Evolutionary conservation across 2,797 vertebrate species (phyloP), one percentile per base, ranked within the genome.

Genomic region (Acanthis flammea): DNA sequence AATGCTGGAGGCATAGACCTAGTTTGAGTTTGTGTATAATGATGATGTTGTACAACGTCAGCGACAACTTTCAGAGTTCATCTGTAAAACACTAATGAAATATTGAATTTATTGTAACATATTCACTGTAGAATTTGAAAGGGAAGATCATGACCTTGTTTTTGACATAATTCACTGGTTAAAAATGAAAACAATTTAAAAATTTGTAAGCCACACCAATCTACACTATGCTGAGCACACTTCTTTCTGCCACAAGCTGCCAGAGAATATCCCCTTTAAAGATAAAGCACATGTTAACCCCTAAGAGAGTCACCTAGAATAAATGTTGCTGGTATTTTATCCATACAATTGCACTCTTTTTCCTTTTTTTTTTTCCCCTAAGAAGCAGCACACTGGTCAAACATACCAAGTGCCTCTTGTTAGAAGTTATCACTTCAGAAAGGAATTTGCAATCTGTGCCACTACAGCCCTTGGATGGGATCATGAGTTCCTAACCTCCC

Each of bases 391-490:
- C 44, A 35, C 78, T 94, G 70, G 85, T 94, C 65, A 95, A 94
- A 95, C 6, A 14, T 83, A 83, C 88, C 94, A 91, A 97, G 88
- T 95, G 80, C 61, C 12, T 95, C 96, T 96, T 54, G 60, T 97
- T 97, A 97, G 97, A 97, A 97, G 93, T 96, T 88, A 91, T 8
- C 41, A 70, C 94, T 97, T 96, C 86, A 95, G 91, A 97, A 96
- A 96, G 2, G 72, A 94, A 97, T 97, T 97, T 97, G 93, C 97
- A 98, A 98, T 97, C 97, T 96, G 84, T 97, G 97, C 95, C 96
- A 88, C 91, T 98, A 97, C 92, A 96, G 95, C 98, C 94, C 97
- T 97, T 97, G 97, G 97, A 96, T 96, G 90, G 95, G 98, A 98
- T 98, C 76, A 22, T 35, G 79, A 94, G 63, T 95, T 94, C 98